A percentile compares a stretch with the other conserved stretches of the same genome.
These are phyloP conservation scores for Xiphias gladius DNA, from an alignment of 2,113 vertebrate genomes.

Conservation along the genomic window DNA sequence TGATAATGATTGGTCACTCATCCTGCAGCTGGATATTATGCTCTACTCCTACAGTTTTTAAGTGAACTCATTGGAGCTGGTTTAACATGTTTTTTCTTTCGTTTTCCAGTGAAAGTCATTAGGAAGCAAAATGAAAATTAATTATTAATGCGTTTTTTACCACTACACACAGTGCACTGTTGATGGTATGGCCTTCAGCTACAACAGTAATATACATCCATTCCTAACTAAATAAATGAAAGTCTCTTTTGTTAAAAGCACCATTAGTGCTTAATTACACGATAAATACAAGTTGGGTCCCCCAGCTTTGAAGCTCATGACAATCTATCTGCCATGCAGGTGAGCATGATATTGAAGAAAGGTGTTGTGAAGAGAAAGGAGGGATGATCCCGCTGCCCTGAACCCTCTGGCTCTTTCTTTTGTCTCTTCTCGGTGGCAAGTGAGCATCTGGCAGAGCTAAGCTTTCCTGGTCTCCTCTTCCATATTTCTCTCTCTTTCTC, in stretches of 20 bases:
- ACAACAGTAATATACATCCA: conserved; percentile 41
- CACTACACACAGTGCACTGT: conserved; percentile 27
- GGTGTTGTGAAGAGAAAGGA: conserved; percentile 41
- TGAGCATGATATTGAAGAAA: conserved; percentile 39
- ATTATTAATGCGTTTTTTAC: conserved; percentile 42
- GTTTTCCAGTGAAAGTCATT: conserved; percentile 19
- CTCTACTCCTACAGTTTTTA: not conserved
- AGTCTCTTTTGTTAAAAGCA: conserved; percentile 51
- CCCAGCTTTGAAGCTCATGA: conserved; percentile 33
- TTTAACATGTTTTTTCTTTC: conserved; percentile 34
- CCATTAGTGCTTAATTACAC: conserved; percentile 46
- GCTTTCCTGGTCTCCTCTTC: conserved; percentile 38
- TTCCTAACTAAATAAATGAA: conserved; percentile 43
- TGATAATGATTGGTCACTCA: conserved; percentile 7
- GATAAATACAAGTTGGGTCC: conserved; percentile 51
- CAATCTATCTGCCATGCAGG: conserved; percentile 32
- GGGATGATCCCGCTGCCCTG: conserved; percentile 10
- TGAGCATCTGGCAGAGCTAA: conserved; percentile 64
- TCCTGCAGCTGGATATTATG: not conserved
- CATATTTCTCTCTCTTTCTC: conserved; percentile 48
- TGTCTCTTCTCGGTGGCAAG: conserved; percentile 53
- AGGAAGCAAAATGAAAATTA: conserved; percentile 24
- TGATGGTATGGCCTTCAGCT: conserved; percentile 17
- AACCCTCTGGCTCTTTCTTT: conserved; percentile 49
- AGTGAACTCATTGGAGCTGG: conserved; percentile 14